Conservation (phyloP, 2,888 invertebrate species). For the Drosophila pseudotakahashii region DNA sequence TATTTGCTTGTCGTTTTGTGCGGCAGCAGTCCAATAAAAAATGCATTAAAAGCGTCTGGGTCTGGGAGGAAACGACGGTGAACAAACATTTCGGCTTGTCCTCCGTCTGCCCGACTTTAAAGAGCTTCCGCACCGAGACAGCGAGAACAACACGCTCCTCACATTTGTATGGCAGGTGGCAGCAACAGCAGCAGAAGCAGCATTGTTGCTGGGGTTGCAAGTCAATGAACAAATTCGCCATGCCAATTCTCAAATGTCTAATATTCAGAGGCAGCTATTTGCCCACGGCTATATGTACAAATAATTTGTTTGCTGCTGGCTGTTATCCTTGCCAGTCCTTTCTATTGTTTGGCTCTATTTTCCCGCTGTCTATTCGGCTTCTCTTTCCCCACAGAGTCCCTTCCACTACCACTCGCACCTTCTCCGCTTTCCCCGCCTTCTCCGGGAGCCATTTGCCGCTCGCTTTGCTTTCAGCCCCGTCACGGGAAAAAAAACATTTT, state of each 20-base stretch:
- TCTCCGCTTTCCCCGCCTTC: not conserved
- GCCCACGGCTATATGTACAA: slow-evolving; percentile 55
- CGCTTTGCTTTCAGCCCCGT: slow-evolving; percentile 66
- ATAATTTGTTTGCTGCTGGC: slow-evolving; percentile 55
- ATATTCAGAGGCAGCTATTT: slow-evolving; percentile 70
- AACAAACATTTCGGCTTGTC: slow-evolving; percentile 60
- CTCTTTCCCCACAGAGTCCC: slow-evolving; percentile 39
- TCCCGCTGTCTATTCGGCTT: slow-evolving; percentile 62
- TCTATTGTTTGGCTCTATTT: slow-evolving; percentile 21
- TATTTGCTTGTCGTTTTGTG: slow-evolving; percentile 71
- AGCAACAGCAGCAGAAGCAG: not conserved
- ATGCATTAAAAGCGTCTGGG: slow-evolving; percentile 77
- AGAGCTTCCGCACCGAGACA: slow-evolving; percentile 32
- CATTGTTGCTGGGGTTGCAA: slow-evolving; percentile 37
- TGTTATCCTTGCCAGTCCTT: slow-evolving; percentile 50
- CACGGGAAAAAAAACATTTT: slow-evolving; percentile 59
- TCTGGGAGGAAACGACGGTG: slow-evolving; percentile 42
- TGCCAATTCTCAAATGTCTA: slow-evolving; percentile 81
- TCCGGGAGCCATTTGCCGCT: slow-evolving; percentile 66
- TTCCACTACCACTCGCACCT: not conserved
- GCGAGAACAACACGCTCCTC: slow-evolving; percentile 31
- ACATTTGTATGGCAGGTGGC: slow-evolving; percentile 64
- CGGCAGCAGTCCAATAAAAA: slow-evolving; percentile 75
- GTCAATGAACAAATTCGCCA: slow-evolving; percentile 71
- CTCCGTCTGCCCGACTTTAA: slow-evolving; percentile 28